Percentiles rank a stretch among this genome's conserved stretches.
These are phyloP conservation scores for Conistra vaccinii DNA, from an alignment of 2,888 invertebrate genomes.

Conservation along the genomic window DNA sequence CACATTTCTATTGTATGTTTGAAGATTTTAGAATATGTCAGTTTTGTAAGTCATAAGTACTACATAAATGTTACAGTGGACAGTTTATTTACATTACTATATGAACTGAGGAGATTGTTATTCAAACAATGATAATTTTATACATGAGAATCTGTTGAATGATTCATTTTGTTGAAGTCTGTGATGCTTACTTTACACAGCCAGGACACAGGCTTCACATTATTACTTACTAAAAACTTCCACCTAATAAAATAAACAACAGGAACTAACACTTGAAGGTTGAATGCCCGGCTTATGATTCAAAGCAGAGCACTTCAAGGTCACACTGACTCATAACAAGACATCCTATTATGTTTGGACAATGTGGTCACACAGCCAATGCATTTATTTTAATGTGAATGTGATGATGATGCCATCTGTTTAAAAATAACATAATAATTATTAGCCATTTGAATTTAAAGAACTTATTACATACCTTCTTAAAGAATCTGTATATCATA, in stretches of 20 bases:
- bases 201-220: constrained; percentile 6
- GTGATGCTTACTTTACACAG: not conserved
- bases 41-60: not conserved
- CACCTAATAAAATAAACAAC: constrained; percentile 41
- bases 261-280: constrained; percentile 71
- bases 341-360: constrained; percentile 67
- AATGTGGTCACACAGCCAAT: constrained; percentile 56
- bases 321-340: constrained; percentile 74
- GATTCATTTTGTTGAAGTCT: constrained; percentile 7
- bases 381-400: constrained; percentile 30
- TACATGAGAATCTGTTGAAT: constrained; percentile 8
- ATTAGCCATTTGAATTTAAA: constrained; percentile 16
- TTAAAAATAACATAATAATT: constrained; percentile 29
- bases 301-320: constrained; percentile 75
- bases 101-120: constrained; percentile 17
- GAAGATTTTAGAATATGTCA: constrained; percentile 8
- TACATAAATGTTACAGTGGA: not conserved
- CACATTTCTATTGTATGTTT: constrained; percentile 36
- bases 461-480: constrained; percentile 87
- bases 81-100: not conserved
- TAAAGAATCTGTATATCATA: constrained; percentile 91
- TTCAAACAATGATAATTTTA: constrained; percentile 15
- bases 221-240: constrained; percentile 16
- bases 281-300: constrained; percentile 75
- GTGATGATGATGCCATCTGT: constrained; percentile 44